Conservation (phyloP, 2,888 invertebrate genomes). For the Cerceris ruficornis region DNA sequence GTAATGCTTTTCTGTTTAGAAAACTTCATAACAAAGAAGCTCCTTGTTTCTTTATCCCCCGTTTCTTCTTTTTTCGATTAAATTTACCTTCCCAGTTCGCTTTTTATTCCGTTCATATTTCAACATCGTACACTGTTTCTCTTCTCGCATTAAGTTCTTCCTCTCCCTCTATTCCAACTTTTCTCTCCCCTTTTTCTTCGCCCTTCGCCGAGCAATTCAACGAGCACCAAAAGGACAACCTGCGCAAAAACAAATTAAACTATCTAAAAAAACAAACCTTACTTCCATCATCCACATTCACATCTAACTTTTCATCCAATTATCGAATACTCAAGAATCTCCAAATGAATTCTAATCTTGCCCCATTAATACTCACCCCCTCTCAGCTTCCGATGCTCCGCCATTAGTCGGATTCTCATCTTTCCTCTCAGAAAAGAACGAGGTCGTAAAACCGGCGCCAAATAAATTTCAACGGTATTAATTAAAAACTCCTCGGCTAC, state of each 20-base stretch:
- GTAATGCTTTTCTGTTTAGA: background rate
- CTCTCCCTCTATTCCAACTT: too few relatives aligned
- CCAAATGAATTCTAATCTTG: background rate
- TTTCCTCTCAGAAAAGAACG: background rate
- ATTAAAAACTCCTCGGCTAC: conserved; percentile 45
- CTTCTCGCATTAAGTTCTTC: too few relatives aligned
- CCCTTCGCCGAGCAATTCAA: too few relatives aligned
- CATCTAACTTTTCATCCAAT: background rate
- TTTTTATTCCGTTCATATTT: background rate
- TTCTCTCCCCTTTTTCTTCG: too few relatives aligned
- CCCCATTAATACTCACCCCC: background rate
- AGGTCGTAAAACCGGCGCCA: background rate
- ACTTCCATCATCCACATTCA: background rate
- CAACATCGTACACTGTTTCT: background rate
- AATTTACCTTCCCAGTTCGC: background rate
- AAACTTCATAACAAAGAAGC: background rate
- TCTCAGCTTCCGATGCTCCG: background rate
- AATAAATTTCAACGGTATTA: conserved; percentile 50
- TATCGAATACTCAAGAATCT: too few relatives aligned
- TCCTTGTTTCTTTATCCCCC: background rate
- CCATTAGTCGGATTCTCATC: background rate
- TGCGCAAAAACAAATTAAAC: too few relatives aligned
- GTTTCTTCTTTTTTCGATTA: background rate
- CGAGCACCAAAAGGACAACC: too few relatives aligned
- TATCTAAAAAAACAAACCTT: too few relatives aligned